Conservation (phyloP, 64 coral and sea anemone species). For the Stichodactyla mertensii region DNA sequence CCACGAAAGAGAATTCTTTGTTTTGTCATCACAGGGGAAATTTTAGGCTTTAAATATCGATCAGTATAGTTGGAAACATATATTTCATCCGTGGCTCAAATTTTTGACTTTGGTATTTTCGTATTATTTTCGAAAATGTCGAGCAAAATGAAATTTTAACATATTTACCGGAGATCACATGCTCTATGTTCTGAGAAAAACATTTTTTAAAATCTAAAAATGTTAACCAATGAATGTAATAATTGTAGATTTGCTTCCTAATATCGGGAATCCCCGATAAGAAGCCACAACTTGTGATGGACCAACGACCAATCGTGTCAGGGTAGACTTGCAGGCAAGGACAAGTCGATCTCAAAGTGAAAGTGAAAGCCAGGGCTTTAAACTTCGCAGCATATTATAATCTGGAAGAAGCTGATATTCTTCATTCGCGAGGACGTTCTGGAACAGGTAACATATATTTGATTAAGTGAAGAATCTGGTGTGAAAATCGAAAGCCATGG, state of each 20-base stretch:
- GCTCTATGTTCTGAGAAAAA: neutral
- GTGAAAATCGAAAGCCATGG: neutral
- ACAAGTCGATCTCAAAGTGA: neutral
- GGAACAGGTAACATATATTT: neutral
- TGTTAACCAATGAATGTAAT: neutral
- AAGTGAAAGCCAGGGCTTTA: slow-evolving; percentile 3
- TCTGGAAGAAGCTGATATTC: neutral
- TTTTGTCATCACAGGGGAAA: too few relatives aligned
- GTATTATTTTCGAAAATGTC: neutral
- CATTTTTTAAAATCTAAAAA: neutral
- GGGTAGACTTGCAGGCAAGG: neutral
- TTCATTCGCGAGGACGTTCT: neutral
- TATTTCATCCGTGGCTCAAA: neutral
- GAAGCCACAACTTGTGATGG: neutral
- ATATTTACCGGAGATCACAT: neutral
- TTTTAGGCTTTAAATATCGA: too few relatives aligned
- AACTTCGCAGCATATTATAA: neutral
- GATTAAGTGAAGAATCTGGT: neutral
- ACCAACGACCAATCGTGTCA: neutral
- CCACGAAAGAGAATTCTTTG: too few relatives aligned
- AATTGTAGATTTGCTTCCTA: neutral
- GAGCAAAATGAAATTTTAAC: neutral
- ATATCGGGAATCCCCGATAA: neutral
- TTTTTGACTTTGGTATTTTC: neutral
- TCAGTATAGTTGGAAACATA: too few relatives aligned